Evolutionary conservation across 2,888 invertebrate species (phyloP), one percentile per base, ranked within the genome.

Genomic region (Junonia oenone): DNA sequence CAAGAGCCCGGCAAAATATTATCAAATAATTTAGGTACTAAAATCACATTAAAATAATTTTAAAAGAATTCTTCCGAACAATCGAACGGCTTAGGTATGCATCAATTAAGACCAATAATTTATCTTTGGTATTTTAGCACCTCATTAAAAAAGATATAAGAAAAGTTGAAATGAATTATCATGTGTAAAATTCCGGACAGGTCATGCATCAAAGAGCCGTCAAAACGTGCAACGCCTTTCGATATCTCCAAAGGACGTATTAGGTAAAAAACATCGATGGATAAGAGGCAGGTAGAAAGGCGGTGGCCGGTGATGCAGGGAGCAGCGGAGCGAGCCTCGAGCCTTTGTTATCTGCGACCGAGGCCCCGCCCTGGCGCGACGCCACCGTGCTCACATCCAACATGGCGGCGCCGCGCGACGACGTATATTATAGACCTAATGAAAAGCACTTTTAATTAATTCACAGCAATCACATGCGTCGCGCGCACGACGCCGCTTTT

Each of bases 361-460:
- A 76, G 56, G 71, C 76, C 70, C 75, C 73, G 77, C 77, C 73
- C 69, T 68, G 69, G 59, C 64, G 62, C 65, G 49, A 55, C 60
- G 38, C 51, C 48, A 59, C 68, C 71, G 62, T 71, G 67, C 53
- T 47, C 46, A 26, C 48, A 61, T 60, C 55, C 69, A 69, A 70
- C 62, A 71, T 71, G 71, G 72, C 73, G 69, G 63, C 61, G 51
- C 62, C 58, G 37, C 63, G 62, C 65, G 59, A 59, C 59, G 53
- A 61, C 74, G 63, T 85, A 83, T 85, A 85, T n/a, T n/a, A n/a
- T 81, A 73, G 72, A 77, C 78, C 80, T 85, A 85, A 88, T 85
- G 85, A 88, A 88, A 87, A 79, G 78, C 86, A 87, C 84, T 86
- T 69, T 71, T 88, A 88, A 90, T 90, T 88, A 89, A 88, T 89